A percentile compares a stretch with the other conserved stretches of the same genome.
These are phyloP conservation scores for Polietes domitor DNA, from an alignment of 2,888 invertebrate genomes.

Conservation along the genomic window DNA sequence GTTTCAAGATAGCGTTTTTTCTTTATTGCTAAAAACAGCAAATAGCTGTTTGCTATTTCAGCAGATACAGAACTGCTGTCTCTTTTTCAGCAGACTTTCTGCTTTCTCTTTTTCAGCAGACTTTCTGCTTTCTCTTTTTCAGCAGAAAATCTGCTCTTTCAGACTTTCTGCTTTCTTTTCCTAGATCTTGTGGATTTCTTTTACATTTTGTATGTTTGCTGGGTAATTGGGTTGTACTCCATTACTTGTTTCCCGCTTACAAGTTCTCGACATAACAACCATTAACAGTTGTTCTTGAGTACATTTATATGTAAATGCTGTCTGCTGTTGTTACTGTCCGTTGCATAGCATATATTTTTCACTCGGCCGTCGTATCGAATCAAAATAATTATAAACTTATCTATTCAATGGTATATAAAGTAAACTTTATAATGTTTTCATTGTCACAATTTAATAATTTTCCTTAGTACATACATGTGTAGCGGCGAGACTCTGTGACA, in stretches of 20 bases:
- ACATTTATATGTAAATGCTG: slow-evolving; percentile 59
- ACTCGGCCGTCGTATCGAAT: neutral
- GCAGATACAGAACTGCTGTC: too few relatives aligned
- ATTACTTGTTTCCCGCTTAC: neutral
- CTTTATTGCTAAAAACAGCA: too few relatives aligned
- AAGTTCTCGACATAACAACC: slow-evolving; percentile 30
- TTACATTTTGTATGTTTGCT: slow-evolving; percentile 17
- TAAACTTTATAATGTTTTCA: slow-evolving; percentile 53
- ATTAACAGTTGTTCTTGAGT: slow-evolving; percentile 44
- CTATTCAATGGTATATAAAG: slow-evolving; percentile 18
- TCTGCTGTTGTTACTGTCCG: slow-evolving; percentile 38
- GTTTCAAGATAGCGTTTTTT: too few relatives aligned
- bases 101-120: too few relatives aligned
- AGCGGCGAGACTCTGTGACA: slow-evolving; percentile 22
- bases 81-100: too few relatives aligned
- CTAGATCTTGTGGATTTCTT: too few relatives aligned
- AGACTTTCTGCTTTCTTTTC: too few relatives aligned
- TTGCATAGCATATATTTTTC: slow-evolving; percentile 7
- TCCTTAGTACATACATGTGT: neutral
- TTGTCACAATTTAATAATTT: slow-evolving; percentile 49
- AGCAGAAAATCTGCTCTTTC: too few relatives aligned
- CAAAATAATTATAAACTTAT: slow-evolving; percentile 28
- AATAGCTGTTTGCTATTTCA: too few relatives aligned
- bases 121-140: too few relatives aligned
- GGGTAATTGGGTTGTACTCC: neutral